Evolutionary conservation across 2,888 invertebrate species (phyloP), one percentile per base, ranked within the genome.

Genomic region (Epinotia demarniana): DNA sequence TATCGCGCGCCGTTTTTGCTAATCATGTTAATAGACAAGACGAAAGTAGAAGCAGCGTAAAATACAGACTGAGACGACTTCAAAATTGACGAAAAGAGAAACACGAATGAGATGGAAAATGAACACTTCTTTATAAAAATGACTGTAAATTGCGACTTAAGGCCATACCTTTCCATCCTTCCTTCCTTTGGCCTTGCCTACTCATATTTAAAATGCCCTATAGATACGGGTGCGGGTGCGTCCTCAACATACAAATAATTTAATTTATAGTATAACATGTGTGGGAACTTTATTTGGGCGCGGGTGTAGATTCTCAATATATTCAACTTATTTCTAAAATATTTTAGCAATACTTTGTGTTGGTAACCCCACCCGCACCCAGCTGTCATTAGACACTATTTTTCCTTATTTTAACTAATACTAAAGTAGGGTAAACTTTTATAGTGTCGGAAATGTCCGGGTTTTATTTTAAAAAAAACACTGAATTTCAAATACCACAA

Each of bases 361-460:
- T 72, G 63, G 60, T n/a, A 67, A 73, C 23, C 78, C 77, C 86
- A 87, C 89, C 89, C 85, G 87, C 89, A 89, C 89, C 89, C 87
- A 87, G 82, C 79, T 80, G 78, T 57, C 81, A 19, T 11, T 3
- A 67, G 13, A 13, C 3, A 49, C 4, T 76, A 69, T 66, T 39
- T 60, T 53, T n/a, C 16, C 8, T 49, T 53, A 53, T 53, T 16
- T 49, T 16, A 49, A 49, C 16, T 8, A 16, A n/a, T n/a, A 6
- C 6, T n/a, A 53, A n/a, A 53, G 53, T 53, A n/a, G 53, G 53
- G 53, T 53, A 53, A n/a, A 53, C n/a, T 53, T 53, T 8, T 49
- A 16, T 8, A 53, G 0, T n/a, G 6, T 53, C 0, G 5, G 49
- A 49, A 13, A 16, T 11, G 16, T 49, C 23, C 23, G 23, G 23